phyloP scores from a whole-genome alignment of 2,797 vertebrate species.

The Chloroceryle inda region DNA sequence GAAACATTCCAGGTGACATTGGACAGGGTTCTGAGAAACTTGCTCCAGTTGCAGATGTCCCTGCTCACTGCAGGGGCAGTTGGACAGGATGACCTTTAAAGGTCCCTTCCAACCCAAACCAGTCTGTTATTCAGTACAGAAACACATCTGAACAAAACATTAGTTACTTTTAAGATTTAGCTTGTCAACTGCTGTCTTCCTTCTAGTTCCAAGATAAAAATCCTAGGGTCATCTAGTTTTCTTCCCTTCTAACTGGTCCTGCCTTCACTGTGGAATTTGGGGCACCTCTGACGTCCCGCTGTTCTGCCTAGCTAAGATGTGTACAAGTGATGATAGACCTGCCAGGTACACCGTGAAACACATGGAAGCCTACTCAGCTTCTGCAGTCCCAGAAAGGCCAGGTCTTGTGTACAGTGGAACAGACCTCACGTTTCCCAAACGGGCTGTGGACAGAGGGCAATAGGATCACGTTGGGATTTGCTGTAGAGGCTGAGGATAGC shows the following conservation, averaged over 20 bases:
- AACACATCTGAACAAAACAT: background rate
- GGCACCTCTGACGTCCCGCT: background rate
- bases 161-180: background rate
- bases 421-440: background rate
- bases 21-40: too few species aligned
- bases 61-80: too few species aligned
- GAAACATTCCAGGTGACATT: too few species aligned
- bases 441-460: rapidly evolving
- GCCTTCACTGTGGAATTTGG: background rate
- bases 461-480: background rate
- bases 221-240: background rate
- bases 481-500: background rate
- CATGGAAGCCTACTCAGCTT: background rate
- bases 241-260: background rate
- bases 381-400: background rate
- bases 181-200: background rate
- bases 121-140: background rate
- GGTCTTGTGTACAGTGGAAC: background rate
- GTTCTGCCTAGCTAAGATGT: background rate
- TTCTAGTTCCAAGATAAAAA: background rate
- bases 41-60: too few species aligned
- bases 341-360: background rate
- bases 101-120: too few species aligned
- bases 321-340: background rate
- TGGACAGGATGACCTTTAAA: too few species aligned